Evolutionary conservation across 1,140 invertebrate species (phyloP), one percentile per base, ranked within the genome.

Genomic region (Propsilocerus akamusi): DNA sequence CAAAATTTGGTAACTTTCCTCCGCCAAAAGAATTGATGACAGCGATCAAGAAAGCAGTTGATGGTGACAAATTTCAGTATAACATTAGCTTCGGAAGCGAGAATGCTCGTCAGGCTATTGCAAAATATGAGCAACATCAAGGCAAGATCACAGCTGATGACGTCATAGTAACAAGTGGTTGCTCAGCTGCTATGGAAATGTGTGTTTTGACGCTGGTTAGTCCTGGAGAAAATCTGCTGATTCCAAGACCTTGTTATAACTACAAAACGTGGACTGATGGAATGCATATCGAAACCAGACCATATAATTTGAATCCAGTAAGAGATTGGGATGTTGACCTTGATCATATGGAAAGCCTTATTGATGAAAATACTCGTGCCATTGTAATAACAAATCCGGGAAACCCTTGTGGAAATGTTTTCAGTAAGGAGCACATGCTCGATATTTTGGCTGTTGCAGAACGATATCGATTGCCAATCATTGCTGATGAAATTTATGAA

Each of bases 321-420:
- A 69, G 78, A 53, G 76, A 80, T 54, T 97, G 91, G 88, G 78
- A 91, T 66, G 75, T 87, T 26, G 90, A 97, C 70, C 63, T 97
- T 47, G 69, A 77, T 5, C 77, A 93, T 59, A 63, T 97, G 60
- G 86, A 92, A 64, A 74, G 72, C 26, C 75, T 84, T 62, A 94
- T 97, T 56, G 89, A 97, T 62, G 73, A 78, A 7, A 76, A 83
- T 24, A 97, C 92, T 3, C 81, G 78, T 1, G 89, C 87, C n/a
- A 89, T 97, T 54, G 68, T 97, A 46, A 71, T 97, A 41, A 96
- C 92, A 64, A 97, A 95, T 69, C 94, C 93, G 2, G 94, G 89
- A 24, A 97, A 97, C 69, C 94, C 94, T 0, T 97, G 93, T 65
- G 93, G 93, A 5, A 91, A 89, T 2, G 90, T 94, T 4, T 97